Conservation (phyloP, 1,140 invertebrate species). For the Rhagoletis zephyria region DNA sequence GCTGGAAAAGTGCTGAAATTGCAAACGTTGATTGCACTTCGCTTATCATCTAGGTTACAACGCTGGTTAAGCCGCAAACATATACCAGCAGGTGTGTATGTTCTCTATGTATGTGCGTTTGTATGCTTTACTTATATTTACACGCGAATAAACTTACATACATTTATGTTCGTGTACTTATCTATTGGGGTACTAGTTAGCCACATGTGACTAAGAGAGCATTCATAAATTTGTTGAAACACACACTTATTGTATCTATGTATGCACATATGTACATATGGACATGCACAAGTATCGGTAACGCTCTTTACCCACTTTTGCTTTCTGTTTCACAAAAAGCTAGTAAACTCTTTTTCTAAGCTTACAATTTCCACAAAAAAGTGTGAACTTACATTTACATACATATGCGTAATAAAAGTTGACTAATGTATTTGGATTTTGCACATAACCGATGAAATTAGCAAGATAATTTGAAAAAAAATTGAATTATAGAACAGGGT, state of each 20-base stretch:
- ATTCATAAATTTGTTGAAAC: background rate
- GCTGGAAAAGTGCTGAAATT: background rate
- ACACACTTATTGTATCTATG: background rate
- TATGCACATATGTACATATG: background rate
- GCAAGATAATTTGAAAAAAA: no score
- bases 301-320: background rate
- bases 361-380: no score
- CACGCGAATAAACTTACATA: no score
- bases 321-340: background rate
- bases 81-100: background rate
- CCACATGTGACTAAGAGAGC: background rate
- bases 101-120: background rate
- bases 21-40: slow-evolving; percentile 20
- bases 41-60: slow-evolving; percentile 25
- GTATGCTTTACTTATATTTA: background rate
- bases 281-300: background rate
- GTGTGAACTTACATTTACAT: no score
- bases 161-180: background rate
- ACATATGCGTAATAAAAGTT: no score
- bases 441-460: no score
- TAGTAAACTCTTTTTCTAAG: background rate
- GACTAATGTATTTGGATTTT: no score
- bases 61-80: background rate
- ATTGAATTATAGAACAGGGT: no score
- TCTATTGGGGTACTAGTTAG: background rate